These are phyloP conservation scores for Cephalotes varians DNA, from an alignment of 2,888 invertebrate species.

Conservation along the genomic window DNA sequence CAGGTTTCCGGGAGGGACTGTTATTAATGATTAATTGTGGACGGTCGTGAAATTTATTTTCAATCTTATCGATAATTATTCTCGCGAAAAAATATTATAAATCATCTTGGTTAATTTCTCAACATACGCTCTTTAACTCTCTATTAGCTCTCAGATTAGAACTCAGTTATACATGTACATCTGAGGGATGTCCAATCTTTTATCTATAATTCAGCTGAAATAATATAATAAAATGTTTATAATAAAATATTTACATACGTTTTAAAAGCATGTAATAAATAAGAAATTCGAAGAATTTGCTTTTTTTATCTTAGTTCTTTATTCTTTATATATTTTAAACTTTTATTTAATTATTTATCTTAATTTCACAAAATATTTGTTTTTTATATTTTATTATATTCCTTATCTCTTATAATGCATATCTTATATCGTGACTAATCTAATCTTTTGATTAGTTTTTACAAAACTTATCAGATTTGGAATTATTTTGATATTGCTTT, in stretches of 20 bases:
- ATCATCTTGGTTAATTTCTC: slow-evolving; percentile 27
- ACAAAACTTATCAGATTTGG: neutral
- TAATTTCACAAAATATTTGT: neutral
- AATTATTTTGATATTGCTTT: neutral
- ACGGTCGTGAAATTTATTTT: slow-evolving; percentile 42
- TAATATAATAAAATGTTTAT: neutral
- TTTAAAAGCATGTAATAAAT: neutral
- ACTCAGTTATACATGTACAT: neutral
- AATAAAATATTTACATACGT: neutral
- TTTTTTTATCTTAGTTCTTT: neutral
- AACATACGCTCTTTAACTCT: slow-evolving; percentile 10
- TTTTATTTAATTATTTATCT: neutral
- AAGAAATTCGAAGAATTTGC: neutral
- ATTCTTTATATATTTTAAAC: neutral
- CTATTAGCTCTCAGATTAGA: too few species aligned
- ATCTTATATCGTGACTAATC: slow-evolving; percentile 1
- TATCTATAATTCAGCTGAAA: neutral
- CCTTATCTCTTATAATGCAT: neutral
- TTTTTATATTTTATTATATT: neutral
- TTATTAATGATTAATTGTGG: slow-evolving; percentile 67
- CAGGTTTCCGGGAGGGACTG: slow-evolving; percentile 70
- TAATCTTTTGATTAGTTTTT: slow-evolving; percentile 1
- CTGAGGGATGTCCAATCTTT: neutral
- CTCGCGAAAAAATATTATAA: slow-evolving; percentile 21
- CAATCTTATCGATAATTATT: slow-evolving; percentile 38